These are phyloP conservation scores for Proterorhinus semilunaris DNA, from an alignment of 2,113 vertebrate genomes.

Conservation along the genomic window DNA sequence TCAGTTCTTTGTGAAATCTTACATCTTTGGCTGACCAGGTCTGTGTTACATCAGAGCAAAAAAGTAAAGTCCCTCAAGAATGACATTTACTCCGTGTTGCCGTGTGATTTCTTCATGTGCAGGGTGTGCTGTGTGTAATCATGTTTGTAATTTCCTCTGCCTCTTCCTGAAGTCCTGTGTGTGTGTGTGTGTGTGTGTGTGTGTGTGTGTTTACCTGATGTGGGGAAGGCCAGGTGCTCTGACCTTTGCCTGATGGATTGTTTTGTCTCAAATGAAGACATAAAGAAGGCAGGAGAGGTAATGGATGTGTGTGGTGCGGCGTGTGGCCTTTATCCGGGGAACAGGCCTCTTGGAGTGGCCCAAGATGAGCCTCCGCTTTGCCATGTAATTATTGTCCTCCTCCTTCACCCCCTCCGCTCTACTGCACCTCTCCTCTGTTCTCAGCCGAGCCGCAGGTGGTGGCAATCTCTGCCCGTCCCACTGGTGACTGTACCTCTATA, in stretches of 20 bases:
- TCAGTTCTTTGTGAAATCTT: too few species aligned
- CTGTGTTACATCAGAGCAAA: not conserved
- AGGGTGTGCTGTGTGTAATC: not conserved
- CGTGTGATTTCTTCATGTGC: not conserved
- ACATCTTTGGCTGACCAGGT: not conserved
- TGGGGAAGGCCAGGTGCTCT: conserved; percentile 30
- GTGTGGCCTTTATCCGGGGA: conserved; percentile 19
- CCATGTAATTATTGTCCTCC: conserved; percentile 70
- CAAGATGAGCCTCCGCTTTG: conserved; percentile 61
- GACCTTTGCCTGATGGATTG: conserved; percentile 73
- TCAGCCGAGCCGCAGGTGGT: conserved; percentile 68
- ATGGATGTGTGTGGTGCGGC: conserved; percentile 17
- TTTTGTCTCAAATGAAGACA: conserved; percentile 67
- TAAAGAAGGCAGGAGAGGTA: conserved; percentile 35
- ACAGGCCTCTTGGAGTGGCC: conserved; percentile 35
- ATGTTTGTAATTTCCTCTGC: conserved; percentile 11
- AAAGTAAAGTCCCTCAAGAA: not conserved
- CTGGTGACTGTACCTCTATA: conserved; percentile 35
- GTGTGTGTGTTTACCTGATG: conserved; percentile 21
- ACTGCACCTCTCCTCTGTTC: conserved; percentile 23
- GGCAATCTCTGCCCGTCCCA: conserved; percentile 60
- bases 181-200: not conserved
- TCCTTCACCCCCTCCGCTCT: conserved; percentile 52
- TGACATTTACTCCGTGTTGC: not conserved
- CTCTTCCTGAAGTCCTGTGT: conserved; percentile 10